These are phyloP conservation scores for Glossosoma conforme DNA, from an alignment of 1,140 invertebrate species.

Conservation along the genomic window DNA sequence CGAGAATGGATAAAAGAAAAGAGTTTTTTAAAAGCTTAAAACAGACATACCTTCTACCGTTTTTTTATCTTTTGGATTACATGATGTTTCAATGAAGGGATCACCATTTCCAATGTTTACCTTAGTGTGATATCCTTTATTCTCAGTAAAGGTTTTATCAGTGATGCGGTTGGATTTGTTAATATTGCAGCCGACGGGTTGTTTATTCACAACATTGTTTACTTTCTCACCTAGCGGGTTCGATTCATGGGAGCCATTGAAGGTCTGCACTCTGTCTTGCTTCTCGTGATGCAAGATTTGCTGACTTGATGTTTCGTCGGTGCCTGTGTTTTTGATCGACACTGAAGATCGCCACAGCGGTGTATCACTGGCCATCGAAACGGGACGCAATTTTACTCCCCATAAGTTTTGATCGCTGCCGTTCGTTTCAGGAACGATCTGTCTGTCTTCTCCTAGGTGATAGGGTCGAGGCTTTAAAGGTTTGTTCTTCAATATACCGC, in stretches of 20 bases:
- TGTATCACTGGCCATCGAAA: slow-evolving; percentile 29
- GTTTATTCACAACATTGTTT: too few relatives aligned
- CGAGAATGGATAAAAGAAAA: too few relatives aligned
- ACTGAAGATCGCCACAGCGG: slow-evolving; percentile 44
- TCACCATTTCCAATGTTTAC: slow-evolving; percentile 49
- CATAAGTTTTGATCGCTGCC: slow-evolving; percentile 38
- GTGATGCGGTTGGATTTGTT: too few relatives aligned
- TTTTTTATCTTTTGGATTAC: slow-evolving; percentile 26
- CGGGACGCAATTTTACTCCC: slow-evolving; percentile 45
- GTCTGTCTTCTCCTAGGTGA: slow-evolving; percentile 58
- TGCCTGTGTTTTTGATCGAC: slow-evolving; percentile 44
- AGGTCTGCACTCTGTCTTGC: background rate
- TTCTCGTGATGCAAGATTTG: slow-evolving; percentile 7
- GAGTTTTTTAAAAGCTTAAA: too few relatives aligned
- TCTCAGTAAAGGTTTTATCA: too few relatives aligned
- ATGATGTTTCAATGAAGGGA: slow-evolving; percentile 37
- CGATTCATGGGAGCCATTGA: slow-evolving; percentile 2
- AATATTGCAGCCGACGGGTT: too few relatives aligned
- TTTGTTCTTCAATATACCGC: slow-evolving; percentile 67
- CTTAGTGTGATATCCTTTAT: slow-evolving; percentile 53
- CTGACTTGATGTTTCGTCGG: slow-evolving; percentile 33
- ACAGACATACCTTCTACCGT: slow-evolving; percentile 26
- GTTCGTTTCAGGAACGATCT: slow-evolving; percentile 38
- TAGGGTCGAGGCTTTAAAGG: slow-evolving; percentile 64
- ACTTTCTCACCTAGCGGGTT: background rate